Conservation (phyloP, 2,888 invertebrate species). For the Schrankia costaestrigalis region DNA sequence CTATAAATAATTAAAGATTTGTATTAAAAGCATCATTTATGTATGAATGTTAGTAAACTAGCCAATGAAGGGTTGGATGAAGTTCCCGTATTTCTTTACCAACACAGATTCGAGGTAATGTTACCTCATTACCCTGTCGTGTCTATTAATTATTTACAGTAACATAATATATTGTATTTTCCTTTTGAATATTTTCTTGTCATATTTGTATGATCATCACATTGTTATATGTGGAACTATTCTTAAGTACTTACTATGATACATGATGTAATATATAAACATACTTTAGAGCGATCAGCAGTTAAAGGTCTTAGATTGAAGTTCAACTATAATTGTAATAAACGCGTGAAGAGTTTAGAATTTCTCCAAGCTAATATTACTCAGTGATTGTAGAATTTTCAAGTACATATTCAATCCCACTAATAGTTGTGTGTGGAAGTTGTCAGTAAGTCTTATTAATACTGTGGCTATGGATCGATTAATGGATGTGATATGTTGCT, state of each 20-base stretch:
- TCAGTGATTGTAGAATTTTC: constrained; percentile 39
- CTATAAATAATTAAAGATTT: no score
- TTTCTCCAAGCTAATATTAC: constrained; percentile 26
- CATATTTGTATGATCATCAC: constrained; percentile 5
- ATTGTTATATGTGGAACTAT: constrained; percentile 18
- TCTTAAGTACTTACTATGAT: constrained; percentile 31
- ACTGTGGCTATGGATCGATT: constrained; percentile 64
- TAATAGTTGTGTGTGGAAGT: constrained; percentile 25
- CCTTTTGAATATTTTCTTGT: constrained; percentile 7
- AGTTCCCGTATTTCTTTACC: no score
- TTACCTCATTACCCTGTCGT: no score
- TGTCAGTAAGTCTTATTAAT: constrained; percentile 35
- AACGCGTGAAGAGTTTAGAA: constrained; percentile 30
- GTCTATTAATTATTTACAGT: no score
- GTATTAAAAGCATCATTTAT: no score
- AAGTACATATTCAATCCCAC: constrained; percentile 33
- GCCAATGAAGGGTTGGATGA: no score
- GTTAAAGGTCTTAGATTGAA: constrained; percentile 27
- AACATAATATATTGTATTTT: no score
- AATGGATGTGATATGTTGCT: constrained; percentile 76
- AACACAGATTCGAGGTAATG: no score
- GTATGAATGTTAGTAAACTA: no score
- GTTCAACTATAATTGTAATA: constrained; percentile 23
- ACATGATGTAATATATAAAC: constrained; percentile 26
- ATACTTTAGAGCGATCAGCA: constrained; percentile 19